Percentiles rank a stretch among this genome's conserved stretches.
Evolutionary conservation across 2,113 vertebrate genomes (phyloP).

Genomic region (Chloebia gouldiae): DNA sequence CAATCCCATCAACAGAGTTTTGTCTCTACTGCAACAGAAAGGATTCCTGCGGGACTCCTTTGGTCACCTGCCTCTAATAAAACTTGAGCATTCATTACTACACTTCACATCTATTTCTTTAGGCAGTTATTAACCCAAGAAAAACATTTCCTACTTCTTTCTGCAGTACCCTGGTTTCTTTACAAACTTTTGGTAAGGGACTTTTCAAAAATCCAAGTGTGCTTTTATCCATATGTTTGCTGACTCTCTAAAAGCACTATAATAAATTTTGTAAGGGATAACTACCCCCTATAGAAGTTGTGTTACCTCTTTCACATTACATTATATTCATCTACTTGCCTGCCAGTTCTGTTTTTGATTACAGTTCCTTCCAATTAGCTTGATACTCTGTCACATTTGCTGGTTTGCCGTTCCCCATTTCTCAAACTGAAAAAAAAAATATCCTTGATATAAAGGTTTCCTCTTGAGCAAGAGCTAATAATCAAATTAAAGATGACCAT

Average conservation of each 20-base stretch:
- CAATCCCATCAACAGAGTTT: not conserved
- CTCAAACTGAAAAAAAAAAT: not conserved
- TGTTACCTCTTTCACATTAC: not conserved
- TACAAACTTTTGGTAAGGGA: not conserved
- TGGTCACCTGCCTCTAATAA: not conserved
- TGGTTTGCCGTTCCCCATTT: not conserved
- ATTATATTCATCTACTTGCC: not conserved
- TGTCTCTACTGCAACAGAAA: not conserved
- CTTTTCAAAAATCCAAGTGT: not conserved
- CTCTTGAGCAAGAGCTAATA: not conserved
- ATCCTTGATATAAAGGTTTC: not conserved
- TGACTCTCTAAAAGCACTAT: not conserved
- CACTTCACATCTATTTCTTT: not conserved
- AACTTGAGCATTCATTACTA: not conserved
- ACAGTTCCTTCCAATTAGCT: not conserved
- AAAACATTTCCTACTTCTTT: not conserved
- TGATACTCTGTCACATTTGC: not conserved
- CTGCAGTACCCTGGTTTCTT: not conserved
- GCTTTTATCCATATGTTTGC: not conserved
- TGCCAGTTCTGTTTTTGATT: constrained; percentile 19
- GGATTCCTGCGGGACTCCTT: not conserved
- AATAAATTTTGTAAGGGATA: constrained; percentile 6
- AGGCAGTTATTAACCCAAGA: not conserved
- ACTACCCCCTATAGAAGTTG: not conserved
- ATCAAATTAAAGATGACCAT: not conserved